Conservation (phyloP, 1,140 invertebrate genomes). For the Magallana ariakensis region DNA sequence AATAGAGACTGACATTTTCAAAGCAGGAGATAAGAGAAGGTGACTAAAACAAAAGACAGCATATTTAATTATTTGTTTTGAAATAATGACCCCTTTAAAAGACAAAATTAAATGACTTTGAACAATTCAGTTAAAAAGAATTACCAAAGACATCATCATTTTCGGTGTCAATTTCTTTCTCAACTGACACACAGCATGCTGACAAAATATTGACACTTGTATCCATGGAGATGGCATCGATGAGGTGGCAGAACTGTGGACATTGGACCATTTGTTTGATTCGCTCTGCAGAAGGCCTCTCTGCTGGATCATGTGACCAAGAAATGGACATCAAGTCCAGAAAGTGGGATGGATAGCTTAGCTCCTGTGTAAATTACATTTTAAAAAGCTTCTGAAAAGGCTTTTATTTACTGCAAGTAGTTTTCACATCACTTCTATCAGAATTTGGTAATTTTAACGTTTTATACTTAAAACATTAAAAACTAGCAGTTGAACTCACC, state of each 20-base stretch:
- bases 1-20: no score
- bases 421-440: no score
- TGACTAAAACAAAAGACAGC: no score
- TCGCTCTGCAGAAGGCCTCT: conserved; percentile 94
- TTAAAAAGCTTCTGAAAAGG: no score
- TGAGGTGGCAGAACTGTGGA: conserved; percentile 94
- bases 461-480: neutral
- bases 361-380: conserved; percentile 75
- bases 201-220: conserved; percentile 61
- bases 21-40: no score
- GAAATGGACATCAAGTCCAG: conserved; percentile 97
- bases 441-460: no score
- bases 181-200: conserved; percentile 61
- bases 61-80: no score
- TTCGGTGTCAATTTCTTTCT: neutral
- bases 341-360: conserved; percentile 92
- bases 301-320: conserved; percentile 93
- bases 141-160: conserved; percentile 19
- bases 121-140: neutral
- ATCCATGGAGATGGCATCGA: conserved; percentile 85
- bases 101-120: neutral
- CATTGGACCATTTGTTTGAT: conserved; percentile 94
- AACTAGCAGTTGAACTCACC: conserved; percentile 78
- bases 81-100: no score
- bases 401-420: no score